Evolutionary conservation across 2,797 vertebrate species (phyloP).

Genomic region (Calcarius lapponicus): DNA sequence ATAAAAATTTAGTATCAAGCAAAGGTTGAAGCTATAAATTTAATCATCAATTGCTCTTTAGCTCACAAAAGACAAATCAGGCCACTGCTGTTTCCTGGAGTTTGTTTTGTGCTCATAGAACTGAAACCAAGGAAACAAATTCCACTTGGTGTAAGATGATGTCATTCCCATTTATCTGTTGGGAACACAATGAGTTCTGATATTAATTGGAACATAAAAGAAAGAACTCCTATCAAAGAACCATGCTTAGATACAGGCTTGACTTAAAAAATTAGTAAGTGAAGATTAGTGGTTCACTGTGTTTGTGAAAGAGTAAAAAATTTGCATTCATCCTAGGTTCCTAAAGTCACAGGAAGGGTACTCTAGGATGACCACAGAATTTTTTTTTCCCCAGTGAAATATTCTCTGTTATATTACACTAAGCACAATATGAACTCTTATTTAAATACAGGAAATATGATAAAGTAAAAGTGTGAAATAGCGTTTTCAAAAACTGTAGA

Average conservation of each 20-base stretch:
- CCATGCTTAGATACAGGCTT: not conserved
- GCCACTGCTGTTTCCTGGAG: not conserved
- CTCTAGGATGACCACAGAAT: not conserved
- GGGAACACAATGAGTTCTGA: not conserved
- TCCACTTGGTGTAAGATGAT: not conserved
- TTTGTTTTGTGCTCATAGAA: not conserved
- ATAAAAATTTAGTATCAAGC: not conserved
- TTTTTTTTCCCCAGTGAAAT: not conserved
- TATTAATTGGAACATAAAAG: not conserved
- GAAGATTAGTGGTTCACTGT: not conserved
- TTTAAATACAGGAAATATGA: not conserved
- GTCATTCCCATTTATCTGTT: not conserved
- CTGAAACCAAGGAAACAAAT: not conserved
- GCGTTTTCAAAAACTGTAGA: not conserved
- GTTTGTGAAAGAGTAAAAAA: not conserved
- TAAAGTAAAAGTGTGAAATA: not conserved
- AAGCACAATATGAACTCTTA: not conserved
- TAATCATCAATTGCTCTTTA: not conserved
- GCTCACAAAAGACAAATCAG: not conserved
- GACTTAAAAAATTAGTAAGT: not conserved
- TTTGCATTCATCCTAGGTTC: not conserved
- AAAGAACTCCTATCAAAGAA: not conserved
- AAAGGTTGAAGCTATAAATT: not conserved
- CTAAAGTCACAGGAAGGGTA: not conserved
- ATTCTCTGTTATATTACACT: not conserved